Evolutionary conservation across 2,113 vertebrate genomes (phyloP).

Genomic region (Corythoichthys haematopterus): DNA sequence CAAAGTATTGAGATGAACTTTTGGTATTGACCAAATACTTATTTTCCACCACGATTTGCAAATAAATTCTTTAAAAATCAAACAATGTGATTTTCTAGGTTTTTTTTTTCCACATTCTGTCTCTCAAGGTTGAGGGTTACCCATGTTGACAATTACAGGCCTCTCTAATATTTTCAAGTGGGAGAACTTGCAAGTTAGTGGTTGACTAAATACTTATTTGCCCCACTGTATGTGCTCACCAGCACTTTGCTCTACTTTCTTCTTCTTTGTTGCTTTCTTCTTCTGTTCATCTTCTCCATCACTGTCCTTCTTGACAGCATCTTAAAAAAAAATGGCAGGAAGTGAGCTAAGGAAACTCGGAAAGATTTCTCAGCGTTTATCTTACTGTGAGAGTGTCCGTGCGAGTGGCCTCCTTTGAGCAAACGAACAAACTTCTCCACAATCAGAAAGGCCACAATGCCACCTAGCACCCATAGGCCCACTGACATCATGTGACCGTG

Average conservation of each 20-base stretch:
- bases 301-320: conserved; percentile 59
- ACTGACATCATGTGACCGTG: conserved; percentile 84
- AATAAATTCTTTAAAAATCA: too few species aligned
- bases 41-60: too few species aligned
- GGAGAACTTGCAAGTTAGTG: too few species aligned
- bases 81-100: too few species aligned
- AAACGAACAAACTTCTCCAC: conserved; percentile 89
- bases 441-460: conserved; percentile 86
- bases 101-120: too few species aligned
- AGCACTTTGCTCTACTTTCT: conserved; percentile 46
- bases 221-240: conserved; percentile 42
- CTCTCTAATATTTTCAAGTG: too few species aligned
- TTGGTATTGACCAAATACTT: too few species aligned
- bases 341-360: background rate
- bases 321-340: conserved; percentile 31
- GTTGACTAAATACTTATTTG: too few species aligned
- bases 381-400: conserved; percentile 61
- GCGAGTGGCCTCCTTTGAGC: conserved; percentile 78
- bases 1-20: too few species aligned
- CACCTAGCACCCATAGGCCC: conserved; percentile 85
- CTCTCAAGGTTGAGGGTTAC: too few species aligned
- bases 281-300: conserved; percentile 50
- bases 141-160: too few species aligned
- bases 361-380: background rate
- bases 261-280: conserved; percentile 40